Conservation (phyloP, 2,888 invertebrate genomes). For the Lydus trimaculatus region DNA sequence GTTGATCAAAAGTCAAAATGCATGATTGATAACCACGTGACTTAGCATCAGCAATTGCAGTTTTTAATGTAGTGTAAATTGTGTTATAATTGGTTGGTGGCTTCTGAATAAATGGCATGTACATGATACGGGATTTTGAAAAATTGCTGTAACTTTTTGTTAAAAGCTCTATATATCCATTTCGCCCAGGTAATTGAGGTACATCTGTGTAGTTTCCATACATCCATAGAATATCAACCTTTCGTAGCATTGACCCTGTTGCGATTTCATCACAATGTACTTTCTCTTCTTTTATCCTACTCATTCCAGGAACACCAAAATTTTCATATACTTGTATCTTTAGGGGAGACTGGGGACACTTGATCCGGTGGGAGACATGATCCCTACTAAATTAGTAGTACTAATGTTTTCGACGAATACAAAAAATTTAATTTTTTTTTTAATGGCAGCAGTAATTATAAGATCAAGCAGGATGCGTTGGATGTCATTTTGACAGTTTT, state of each 20-base stretch:
- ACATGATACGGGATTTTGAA: conserved; percentile 19
- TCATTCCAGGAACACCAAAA: conserved; percentile 34
- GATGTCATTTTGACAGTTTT: too few species aligned
- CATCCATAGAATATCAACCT: not conserved
- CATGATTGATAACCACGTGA: not conserved
- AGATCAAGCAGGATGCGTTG: too few species aligned
- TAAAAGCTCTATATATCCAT: not conserved
- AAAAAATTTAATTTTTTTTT: too few species aligned
- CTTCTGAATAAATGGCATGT: conserved; percentile 21
- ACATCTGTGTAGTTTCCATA: not conserved
- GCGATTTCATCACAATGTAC: conserved; percentile 26
- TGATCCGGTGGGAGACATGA: too few species aligned
- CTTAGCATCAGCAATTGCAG: not conserved
- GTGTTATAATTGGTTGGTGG: not conserved
- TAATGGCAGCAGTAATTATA: too few species aligned
- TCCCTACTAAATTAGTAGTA: too few species aligned
- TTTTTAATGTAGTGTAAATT: not conserved
- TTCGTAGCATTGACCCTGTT: conserved; percentile 6
- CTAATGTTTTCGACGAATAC: too few species aligned
- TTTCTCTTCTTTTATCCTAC: conserved; percentile 36
- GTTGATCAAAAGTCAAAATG: not conserved
- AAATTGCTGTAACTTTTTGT: not conserved
- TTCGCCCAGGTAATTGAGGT: not conserved
- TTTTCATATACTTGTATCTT: conserved; percentile 26
- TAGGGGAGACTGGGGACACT: too few species aligned